Percentiles rank a stretch among this genome's conserved stretches.
Conservation (phyloP, 2,888 invertebrate genomes). For the Polydrusus tereticollis region DNA sequence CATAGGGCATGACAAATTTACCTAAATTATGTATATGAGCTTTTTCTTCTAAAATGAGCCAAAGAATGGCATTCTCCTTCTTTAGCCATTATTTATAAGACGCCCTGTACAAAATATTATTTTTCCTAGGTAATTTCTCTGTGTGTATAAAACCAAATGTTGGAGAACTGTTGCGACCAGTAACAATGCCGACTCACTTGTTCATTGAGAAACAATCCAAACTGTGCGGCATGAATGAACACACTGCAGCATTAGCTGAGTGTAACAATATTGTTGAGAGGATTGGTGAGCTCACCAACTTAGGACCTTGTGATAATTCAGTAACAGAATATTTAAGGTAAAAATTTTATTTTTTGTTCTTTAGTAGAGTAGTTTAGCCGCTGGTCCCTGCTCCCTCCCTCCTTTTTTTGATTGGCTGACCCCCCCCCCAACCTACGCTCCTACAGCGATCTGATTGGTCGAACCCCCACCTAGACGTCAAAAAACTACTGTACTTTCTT, state of each 20-base stretch:
- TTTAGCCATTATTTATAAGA: neutral
- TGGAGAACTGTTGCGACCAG: conserved; percentile 89
- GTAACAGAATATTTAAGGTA: conserved; percentile 60
- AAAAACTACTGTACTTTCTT: too few species aligned
- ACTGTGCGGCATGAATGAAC: conserved; percentile 93
- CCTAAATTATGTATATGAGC: too few species aligned
- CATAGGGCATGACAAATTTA: too few species aligned
- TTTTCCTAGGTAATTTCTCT: conserved; percentile 69
- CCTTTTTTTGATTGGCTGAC: conserved; percentile 18
- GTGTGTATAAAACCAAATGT: conserved; percentile 83
- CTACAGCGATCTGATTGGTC: too few species aligned
- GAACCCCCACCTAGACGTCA: too few species aligned
- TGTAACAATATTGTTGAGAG: conserved; percentile 64
- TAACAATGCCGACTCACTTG: conserved; percentile 78
- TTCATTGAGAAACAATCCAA: conserved; percentile 83
- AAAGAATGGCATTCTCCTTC: neutral
- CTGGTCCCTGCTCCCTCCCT: too few species aligned
- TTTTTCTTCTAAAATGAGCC: too few species aligned
- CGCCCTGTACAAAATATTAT: neutral
- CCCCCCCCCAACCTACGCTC: too few species aligned
- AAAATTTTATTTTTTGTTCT: neutral
- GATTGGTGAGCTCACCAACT: conserved; percentile 83
- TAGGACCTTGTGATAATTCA: conserved; percentile 73
- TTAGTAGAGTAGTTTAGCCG: too few species aligned
- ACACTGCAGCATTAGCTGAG: conserved; percentile 68